Percentiles rank a stretch among this genome's conserved stretches.
phyloP scores from a whole-genome alignment of 2,888 invertebrate genomes.

The Drosophila villosipedis region DNA sequence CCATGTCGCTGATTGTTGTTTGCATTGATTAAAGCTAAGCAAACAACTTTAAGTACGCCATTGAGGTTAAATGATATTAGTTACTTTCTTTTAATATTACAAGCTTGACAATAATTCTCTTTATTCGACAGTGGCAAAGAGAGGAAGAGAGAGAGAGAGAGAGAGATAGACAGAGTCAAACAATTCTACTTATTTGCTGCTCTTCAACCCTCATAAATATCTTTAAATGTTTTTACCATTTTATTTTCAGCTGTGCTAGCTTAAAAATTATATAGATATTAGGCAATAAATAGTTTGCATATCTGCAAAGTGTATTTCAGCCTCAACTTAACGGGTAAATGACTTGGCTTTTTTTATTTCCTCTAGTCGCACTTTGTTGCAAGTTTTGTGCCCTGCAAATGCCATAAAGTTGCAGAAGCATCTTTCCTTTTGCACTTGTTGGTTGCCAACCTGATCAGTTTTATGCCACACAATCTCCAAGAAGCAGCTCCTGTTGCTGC shows the following conservation, averaged over 20 bases:
- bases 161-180: not conserved
- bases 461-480: slow-evolving; percentile 35
- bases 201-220: not conserved
- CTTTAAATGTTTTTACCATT: not conserved
- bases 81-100: not conserved
- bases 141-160: not conserved
- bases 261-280: not conserved
- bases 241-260: not conserved
- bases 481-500: slow-evolving; percentile 33
- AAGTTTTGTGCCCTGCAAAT: slow-evolving; percentile 50
- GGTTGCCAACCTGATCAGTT: slow-evolving; percentile 71
- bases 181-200: not conserved
- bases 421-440: slow-evolving; percentile 26
- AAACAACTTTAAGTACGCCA: not conserved
- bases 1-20: not conserved
- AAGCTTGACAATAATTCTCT: not conserved
- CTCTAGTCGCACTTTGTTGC: slow-evolving; percentile 50
- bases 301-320: slow-evolving; percentile 34
- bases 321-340: slow-evolving; percentile 33
- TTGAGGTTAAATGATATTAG: not conserved
- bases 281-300: not conserved
- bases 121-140: not conserved
- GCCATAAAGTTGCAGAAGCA: slow-evolving; percentile 61
- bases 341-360: slow-evolving; percentile 35
- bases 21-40: not conserved